Evolutionary conservation across 23 tunicate species (phyloP).

Genomic region (Clavelina lepadiformis): DNA sequence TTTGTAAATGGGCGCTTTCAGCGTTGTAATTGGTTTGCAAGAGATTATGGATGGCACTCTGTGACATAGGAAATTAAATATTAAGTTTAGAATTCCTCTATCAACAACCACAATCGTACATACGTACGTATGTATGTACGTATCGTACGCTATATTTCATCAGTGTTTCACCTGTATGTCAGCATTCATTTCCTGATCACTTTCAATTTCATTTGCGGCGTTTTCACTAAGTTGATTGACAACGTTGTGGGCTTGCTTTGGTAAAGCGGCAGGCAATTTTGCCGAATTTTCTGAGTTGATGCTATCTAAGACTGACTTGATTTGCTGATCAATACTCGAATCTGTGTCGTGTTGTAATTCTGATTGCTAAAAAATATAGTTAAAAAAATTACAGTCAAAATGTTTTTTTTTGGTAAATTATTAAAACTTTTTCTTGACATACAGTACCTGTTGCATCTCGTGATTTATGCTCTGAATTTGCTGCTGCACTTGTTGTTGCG

Average conservation of each 20-base stretch:
- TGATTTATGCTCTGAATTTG: constrained; percentile 20
- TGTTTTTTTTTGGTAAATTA: too few species aligned
- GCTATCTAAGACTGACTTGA: too few species aligned
- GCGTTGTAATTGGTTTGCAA: not conserved
- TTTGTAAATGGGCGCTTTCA: constrained; percentile 6
- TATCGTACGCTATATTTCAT: not conserved
- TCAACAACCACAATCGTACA: not conserved
- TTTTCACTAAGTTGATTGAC: constrained; percentile 7
- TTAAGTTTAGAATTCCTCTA: not conserved
- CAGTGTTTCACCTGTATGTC: constrained; percentile 13
- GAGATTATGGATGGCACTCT: constrained; percentile 29
- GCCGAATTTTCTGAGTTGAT: too few species aligned
- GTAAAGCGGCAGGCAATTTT: not conserved
- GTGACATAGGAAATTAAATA: not conserved
- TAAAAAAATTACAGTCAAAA: not conserved
- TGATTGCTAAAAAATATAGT: constrained; percentile 4
- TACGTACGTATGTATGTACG: not conserved
- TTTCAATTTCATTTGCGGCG: constrained; percentile 1
- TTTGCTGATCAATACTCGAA: not conserved
- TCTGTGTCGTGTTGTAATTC: constrained; percentile 11
- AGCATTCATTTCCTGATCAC: constrained; percentile 1
- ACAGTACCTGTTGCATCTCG: constrained; percentile 16
- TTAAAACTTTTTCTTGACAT: not conserved
- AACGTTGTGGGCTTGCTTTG: not conserved
- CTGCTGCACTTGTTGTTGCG: constrained; percentile 31